These are phyloP conservation scores for Pituophis catenifer DNA, from an alignment of 2,113 vertebrate genomes.

Conservation along the genomic window DNA sequence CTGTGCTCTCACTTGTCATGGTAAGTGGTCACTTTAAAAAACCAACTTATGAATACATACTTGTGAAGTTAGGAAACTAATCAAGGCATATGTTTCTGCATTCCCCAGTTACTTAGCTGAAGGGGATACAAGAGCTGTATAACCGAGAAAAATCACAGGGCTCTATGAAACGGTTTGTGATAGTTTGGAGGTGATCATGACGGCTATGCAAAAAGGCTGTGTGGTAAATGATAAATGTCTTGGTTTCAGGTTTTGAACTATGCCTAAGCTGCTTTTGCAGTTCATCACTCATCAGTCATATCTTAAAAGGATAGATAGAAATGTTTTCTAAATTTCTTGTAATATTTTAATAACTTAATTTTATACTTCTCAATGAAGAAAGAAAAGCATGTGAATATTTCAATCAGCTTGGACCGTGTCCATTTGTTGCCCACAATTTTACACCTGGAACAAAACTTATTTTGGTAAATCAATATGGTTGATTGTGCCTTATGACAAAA, in stretches of 20 bases:
- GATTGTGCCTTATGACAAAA: slow-evolving; percentile 79
- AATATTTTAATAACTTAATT: slow-evolving; percentile 65
- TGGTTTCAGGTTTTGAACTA: neutral
- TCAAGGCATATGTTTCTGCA: neutral
- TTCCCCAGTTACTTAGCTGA: neutral
- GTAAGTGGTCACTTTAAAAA: neutral
- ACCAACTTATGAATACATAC: neutral
- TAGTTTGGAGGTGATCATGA: neutral
- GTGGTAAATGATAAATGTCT: neutral
- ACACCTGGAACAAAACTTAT: slow-evolving; percentile 69
- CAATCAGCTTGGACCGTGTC: slow-evolving; percentile 54
- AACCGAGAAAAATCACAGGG: neutral
- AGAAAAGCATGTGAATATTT: slow-evolving; percentile 59
- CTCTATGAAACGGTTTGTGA: neutral
- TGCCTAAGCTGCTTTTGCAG: slow-evolving; percentile 4
- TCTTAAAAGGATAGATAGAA: slow-evolving; percentile 64
- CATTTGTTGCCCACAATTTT: slow-evolving; percentile 75
- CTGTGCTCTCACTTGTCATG: neutral
- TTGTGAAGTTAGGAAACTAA: neutral
- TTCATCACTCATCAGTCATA: slow-evolving; percentile 52
- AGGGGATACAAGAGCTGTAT: neutral
- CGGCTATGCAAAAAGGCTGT: neutral
- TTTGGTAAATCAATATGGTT: slow-evolving; percentile 62
- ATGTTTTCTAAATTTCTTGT: slow-evolving; percentile 62
- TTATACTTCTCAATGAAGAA: slow-evolving; percentile 56